phyloP scores from a whole-genome alignment of 2,888 invertebrate species.

The Drosophila melanosoma region DNA sequence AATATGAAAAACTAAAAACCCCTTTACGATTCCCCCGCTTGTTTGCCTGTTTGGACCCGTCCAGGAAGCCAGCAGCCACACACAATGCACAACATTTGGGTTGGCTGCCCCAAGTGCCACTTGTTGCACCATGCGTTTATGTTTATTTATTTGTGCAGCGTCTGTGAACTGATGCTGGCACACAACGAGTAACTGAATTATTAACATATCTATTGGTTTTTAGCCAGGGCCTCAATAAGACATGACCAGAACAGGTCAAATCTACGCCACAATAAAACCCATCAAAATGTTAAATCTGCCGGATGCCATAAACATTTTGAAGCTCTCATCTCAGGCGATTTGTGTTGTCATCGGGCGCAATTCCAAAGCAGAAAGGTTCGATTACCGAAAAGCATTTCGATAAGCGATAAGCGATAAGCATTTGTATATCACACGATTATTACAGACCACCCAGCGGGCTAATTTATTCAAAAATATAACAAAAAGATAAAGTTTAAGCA shows the following conservation, averaged over 20 bases:
- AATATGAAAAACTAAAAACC: conserved; percentile 35
- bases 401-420: conserved; percentile 37
- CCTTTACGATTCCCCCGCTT: not conserved
- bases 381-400: conserved; percentile 14
- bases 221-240: conserved; percentile 3
- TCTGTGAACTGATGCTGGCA: conserved; percentile 24
- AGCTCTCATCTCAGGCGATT: conserved; percentile 24
- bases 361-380: not conserved
- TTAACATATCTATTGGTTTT: conserved; percentile 44
- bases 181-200: conserved; percentile 17
- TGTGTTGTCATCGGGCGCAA: not conserved
- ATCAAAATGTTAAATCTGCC: conserved; percentile 22
- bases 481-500: not conserved
- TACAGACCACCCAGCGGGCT: conserved; percentile 30
- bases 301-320: conserved; percentile 63
- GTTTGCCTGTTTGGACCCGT: conserved; percentile 3
- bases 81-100: conserved; percentile 36
- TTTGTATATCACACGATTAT: conserved; percentile 25
- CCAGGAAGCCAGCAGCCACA: conserved; percentile 37
- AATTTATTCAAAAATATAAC: not conserved
- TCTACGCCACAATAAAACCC: conserved; percentile 24
- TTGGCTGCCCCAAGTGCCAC: conserved; percentile 41
- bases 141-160: conserved; percentile 22
- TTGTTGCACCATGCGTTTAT: conserved; percentile 36
- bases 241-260: conserved; percentile 17